Conservation (phyloP, 30 jellyfish, hydroid and myxozoan species). For the Aurelia sp. region DNA sequence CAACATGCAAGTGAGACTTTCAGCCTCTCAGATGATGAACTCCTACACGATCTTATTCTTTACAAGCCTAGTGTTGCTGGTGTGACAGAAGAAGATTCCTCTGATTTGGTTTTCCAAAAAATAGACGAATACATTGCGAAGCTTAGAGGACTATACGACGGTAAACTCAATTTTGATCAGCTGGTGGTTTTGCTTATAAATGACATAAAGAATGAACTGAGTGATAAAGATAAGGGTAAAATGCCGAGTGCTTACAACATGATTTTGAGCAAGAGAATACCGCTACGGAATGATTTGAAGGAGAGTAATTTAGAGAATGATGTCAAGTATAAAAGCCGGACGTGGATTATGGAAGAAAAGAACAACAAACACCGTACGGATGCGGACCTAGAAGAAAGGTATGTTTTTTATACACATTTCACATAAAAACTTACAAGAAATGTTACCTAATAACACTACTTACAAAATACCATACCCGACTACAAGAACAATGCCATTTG, state of each 20-base stretch:
- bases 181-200: slow-evolving; percentile 64
- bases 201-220: slow-evolving; percentile 36
- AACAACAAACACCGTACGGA: neutral
- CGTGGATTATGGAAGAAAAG: slow-evolving; percentile 21
- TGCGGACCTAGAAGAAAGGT: slow-evolving; percentile 1
- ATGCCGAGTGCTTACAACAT: slow-evolving; percentile 8
- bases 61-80: slow-evolving; percentile 66
- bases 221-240: slow-evolving; percentile 15
- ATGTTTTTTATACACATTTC: too few relatives aligned
- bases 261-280: slow-evolving; percentile 19
- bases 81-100: slow-evolving; percentile 23
- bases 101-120: slow-evolving; percentile 21
- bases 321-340: neutral
- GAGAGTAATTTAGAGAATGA: slow-evolving; percentile 1
- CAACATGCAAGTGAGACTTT: slow-evolving; percentile 71
- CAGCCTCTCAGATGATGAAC: slow-evolving; percentile 50
- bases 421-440: too few relatives aligned
- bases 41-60: slow-evolving; percentile 52
- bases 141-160: slow-evolving; percentile 24
- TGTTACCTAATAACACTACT: too few relatives aligned
- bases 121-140: slow-evolving; percentile 32
- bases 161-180: slow-evolving; percentile 56
- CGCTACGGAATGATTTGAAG: neutral
- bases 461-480: too few relatives aligned
- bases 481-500: too few relatives aligned